Evolutionary conservation across 2,113 vertebrate species (phyloP).

Genomic region (Eclectus roratus): DNA sequence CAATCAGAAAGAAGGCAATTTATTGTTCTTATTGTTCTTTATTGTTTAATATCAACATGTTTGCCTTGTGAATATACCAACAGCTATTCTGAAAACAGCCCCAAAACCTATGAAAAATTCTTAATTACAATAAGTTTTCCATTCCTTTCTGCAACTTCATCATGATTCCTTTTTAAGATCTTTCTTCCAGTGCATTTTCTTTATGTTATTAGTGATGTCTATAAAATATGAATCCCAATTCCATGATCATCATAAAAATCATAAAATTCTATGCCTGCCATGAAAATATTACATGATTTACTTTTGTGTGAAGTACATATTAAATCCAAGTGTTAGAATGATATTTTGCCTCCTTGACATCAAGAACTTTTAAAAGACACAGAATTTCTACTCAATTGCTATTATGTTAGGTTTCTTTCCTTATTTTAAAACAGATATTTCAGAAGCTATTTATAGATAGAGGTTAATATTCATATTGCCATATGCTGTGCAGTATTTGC

Average conservation of each 20-base stretch:
- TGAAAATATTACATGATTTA: conserved; percentile 79
- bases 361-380: conserved; percentile 65
- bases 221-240: conserved; percentile 80
- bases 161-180: conserved; percentile 5
- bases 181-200: conserved; percentile 67
- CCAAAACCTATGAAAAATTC: background rate
- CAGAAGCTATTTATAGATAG: conserved; percentile 57
- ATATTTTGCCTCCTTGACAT: conserved; percentile 64
- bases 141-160: conserved; percentile 27
- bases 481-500: conserved; percentile 52
- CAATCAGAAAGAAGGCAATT: background rate
- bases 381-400: conserved; percentile 45
- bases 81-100: background rate
- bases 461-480: conserved; percentile 61
- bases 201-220: conserved; percentile 72
- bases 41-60: background rate
- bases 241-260: conserved; percentile 78
- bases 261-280: conserved; percentile 79
- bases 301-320: conserved; percentile 70
- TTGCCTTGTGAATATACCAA: background rate
- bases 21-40: background rate
- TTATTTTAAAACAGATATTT: conserved; percentile 60
- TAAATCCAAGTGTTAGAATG: conserved; percentile 58
- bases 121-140: conserved; percentile 41
- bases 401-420: conserved; percentile 60